Evolutionary conservation across 2,797 vertebrate genomes (phyloP), one percentile per base, ranked within the genome.

Genomic region (Tolypeutes matacus): DNA sequence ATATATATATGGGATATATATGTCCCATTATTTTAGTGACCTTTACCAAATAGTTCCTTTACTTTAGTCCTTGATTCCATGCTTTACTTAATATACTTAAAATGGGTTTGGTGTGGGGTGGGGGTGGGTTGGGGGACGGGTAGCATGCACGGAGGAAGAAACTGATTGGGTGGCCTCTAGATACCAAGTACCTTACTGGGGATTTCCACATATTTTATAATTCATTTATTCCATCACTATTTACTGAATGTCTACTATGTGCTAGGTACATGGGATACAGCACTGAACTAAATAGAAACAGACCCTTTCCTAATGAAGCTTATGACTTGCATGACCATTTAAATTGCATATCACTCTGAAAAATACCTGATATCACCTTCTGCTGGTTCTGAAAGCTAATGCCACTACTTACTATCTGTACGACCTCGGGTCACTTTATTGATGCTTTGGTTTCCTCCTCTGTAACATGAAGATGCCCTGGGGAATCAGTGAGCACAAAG

Each of bases 41-140:
- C 42, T 96, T 89, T 91, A 87, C 60, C 56, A 87, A 91, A 46
- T 42, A 65, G 53, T 86, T 46, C 62, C 64, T 86, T 62, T 67
- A 67, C 8, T 92, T 95, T 67, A 90, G 89, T 78, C 86, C 53
- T 90, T 62, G 34, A 81, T 78, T 46, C n/a, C n/a, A 36, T 21
- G 29, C 49, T 91, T 95, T 62, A 91, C 88, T 90, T 89, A 56
- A 89, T 83, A 75, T 36, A 36, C 4, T 67, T 89, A 56, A 31
- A 42, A 75, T 58, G 67, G 39, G 5, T 64, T 91, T 90, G 62
- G 20, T 36, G n/a, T 27, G 17, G 70, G 42, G 34, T 70, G 34
- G 36, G 69, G 36, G 11, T 46, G 46, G 29, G 20, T 6, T 39
- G 2, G 25, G 49, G 5, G 1, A 17, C 17, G 7, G 36, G 34